Evolutionary conservation across 2,888 invertebrate genomes (phyloP), one percentile per base, ranked within the genome.

Genomic region (Drosophila nr. medialis): DNA sequence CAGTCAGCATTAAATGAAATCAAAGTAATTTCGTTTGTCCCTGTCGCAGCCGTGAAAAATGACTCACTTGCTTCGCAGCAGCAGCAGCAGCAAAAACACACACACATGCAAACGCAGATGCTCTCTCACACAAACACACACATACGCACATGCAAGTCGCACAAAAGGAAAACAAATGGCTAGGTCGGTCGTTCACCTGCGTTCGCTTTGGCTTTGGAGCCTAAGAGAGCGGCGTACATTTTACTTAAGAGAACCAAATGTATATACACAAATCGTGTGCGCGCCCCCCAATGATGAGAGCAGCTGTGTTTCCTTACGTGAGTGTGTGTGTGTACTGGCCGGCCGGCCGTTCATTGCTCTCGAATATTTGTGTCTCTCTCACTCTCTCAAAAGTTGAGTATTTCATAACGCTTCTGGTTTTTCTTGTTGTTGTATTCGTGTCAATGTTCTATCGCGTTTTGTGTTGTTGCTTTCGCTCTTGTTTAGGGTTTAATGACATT

Each of bases 101-200:
- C 51, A 67, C 60, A 63, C 24, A 45, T 10, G n/a, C 54, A 67
- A 36, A 45, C 55, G 42, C 72, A 63, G 65, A 79, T 73, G 79
- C 71, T 71, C 78, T 72, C 66, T 64, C 68, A 45, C 18, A 64
- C 55, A 53, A 30, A 40, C 30, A 30, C 59, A 56, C 49, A 53
- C 64, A 61, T 61, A 49, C 66, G 53, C 64, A 68, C 40, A 69
- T 50, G 53, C 76, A 80, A 64, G 73, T 65, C 78, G 60, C 67
- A 84, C 87, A 86, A 84, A 84, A 84, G 84, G 82, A 83, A 89
- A 90, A 91, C 90, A 89, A 92, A 92, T 92, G 92, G 92, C 93
- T 93, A 93, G 92, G 92, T 93, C 92, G 92, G 92, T 92, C 93
- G 93, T 93, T 93, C 92, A 93, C 92, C 92, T 89, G 87, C 83